Conservation (phyloP, 2,113 vertebrate genomes). For the Quiscalus mexicanus region DNA sequence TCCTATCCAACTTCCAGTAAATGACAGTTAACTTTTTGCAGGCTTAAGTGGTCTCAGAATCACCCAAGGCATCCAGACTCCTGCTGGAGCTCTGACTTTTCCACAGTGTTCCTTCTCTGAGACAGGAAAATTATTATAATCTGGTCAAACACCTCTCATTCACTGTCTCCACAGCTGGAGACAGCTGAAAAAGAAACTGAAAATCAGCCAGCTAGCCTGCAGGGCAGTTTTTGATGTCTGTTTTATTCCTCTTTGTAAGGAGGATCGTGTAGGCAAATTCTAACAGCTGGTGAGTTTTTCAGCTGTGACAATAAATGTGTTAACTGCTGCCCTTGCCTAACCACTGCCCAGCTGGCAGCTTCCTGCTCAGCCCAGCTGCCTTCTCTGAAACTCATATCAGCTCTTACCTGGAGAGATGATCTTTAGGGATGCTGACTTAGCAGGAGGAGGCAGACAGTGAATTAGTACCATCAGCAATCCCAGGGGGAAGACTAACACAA, state of each 20-base stretch:
- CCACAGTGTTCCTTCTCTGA: neutral
- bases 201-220: neutral
- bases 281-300: slow-evolving; percentile 2
- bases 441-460: neutral
- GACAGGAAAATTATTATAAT: neutral
- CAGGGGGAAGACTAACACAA: neutral
- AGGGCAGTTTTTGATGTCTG: neutral
- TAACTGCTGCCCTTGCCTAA: neutral
- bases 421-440: neutral
- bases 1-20: neutral
- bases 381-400: neutral
- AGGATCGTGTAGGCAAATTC: neutral
- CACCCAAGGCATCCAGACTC: neutral
- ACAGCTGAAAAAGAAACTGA: neutral
- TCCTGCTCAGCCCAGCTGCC: neutral
- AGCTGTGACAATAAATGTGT: neutral
- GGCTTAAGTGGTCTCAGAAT: neutral
- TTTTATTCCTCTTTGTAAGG: neutral
- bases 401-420: neutral
- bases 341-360: neutral
- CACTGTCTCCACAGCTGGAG: neutral
- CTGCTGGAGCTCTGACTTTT: neutral
- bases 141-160: neutral
- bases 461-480: neutral
- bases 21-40: neutral